phyloP scores from a whole-genome alignment of 1,140 invertebrate genomes.

The Drosophila ironensis region DNA sequence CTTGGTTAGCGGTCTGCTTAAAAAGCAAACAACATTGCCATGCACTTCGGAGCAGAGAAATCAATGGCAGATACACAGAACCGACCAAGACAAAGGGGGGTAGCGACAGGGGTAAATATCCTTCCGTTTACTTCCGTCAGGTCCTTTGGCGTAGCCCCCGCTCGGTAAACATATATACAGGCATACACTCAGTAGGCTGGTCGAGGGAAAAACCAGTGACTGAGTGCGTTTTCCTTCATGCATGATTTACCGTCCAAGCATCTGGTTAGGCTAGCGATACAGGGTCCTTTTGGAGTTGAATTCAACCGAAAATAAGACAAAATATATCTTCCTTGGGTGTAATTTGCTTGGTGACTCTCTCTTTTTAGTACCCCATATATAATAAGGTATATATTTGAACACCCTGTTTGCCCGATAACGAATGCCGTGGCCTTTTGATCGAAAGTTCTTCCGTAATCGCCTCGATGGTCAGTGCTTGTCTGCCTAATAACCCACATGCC shows the following conservation, averaged over 20 bases:
- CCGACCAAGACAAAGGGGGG: neutral
- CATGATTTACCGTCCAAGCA: constrained; percentile 34
- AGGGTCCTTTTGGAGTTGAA: too few species aligned
- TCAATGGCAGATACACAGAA: constrained; percentile 18
- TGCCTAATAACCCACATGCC: constrained; percentile 55
- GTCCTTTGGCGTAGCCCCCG: constrained; percentile 13
- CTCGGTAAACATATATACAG: constrained; percentile 13
- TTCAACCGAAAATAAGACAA: too few species aligned
- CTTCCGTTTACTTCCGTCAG: constrained; percentile 15
- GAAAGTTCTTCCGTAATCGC: constrained; percentile 56
- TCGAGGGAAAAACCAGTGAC: constrained; percentile 5
- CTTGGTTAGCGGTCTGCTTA: constrained; percentile 51
- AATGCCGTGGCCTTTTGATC: constrained; percentile 30
- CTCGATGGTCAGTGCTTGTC: constrained; percentile 33
- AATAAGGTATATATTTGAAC: too few species aligned
- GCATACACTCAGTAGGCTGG: constrained; percentile 14
- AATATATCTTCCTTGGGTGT: neutral
- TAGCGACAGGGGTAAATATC: constrained; percentile 12
- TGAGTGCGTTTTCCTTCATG: constrained; percentile 23
- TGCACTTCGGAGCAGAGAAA: constrained; percentile 28
- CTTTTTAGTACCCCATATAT: too few species aligned
- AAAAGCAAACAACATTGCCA: constrained; percentile 71
- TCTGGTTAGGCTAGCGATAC: neutral
- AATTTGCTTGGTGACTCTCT: too few species aligned
- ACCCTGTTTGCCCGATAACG: constrained; percentile 15